Evolutionary conservation across 2,797 vertebrate genomes (phyloP).

Genomic region (Linurgus olivaceus): DNA sequence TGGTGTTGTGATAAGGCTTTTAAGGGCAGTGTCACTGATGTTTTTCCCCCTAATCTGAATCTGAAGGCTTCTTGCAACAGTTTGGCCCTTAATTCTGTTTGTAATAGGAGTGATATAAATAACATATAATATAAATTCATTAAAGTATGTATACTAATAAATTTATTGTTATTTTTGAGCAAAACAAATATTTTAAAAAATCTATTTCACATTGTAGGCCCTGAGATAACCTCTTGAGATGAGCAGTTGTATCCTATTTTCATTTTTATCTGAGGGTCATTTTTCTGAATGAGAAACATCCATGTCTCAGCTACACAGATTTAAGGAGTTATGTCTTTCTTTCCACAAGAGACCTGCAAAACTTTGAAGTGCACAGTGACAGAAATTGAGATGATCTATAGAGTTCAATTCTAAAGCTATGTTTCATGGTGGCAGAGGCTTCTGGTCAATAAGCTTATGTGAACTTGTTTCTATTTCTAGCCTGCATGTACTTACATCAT

Average conservation of each 20-base stretch:
- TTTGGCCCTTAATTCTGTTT: not conserved
- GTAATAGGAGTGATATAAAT: not conserved
- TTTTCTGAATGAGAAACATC: conserved; percentile 26
- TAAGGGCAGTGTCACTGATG: not conserved
- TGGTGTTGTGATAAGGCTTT: not conserved
- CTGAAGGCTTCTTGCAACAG: not conserved
- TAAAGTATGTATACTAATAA: not conserved
- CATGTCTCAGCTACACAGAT: not conserved
- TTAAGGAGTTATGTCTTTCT: not conserved
- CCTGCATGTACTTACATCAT: not conserved
- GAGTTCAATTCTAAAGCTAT: not conserved
- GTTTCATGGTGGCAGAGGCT: not conserved
- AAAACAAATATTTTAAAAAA: not conserved
- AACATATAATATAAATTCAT: not conserved
- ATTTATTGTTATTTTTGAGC: not conserved
- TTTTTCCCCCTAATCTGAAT: not conserved
- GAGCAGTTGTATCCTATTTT: not conserved
- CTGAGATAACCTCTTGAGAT: not conserved
- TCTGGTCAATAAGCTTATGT: not conserved
- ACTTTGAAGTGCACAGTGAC: not conserved
- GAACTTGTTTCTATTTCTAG: not conserved
- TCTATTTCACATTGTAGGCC: not conserved
- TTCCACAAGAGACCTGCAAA: not conserved
- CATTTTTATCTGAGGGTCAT: not conserved
- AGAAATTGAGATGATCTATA: conserved; percentile 21